These are phyloP conservation scores for Acleris holmiana DNA, from an alignment of 2,888 invertebrate genomes.

Conservation along the genomic window DNA sequence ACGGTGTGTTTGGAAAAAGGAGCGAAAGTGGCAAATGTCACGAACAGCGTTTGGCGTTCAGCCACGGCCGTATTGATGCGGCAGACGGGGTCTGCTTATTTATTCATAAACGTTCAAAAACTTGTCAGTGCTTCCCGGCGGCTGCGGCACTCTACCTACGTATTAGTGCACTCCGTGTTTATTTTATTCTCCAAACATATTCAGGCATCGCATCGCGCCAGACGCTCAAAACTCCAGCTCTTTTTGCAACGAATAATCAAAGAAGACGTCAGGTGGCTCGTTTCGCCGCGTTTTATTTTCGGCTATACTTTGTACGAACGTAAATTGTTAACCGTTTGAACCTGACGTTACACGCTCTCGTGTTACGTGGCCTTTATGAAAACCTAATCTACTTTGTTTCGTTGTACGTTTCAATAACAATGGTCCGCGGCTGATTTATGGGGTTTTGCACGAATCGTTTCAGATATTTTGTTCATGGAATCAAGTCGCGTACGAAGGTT, in stretches of 20 bases:
- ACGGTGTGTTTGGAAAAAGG: conserved; percentile 61
- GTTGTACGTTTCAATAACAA: conserved; percentile 47
- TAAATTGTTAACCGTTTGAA: conserved; percentile 39
- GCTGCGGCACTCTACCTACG: conserved; percentile 44
- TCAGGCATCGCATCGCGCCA: conserved; percentile 43
- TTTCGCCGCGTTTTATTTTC: conserved; percentile 44
- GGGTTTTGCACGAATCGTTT: conserved; percentile 46
- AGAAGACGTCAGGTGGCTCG: conserved; percentile 43
- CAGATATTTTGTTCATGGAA: conserved; percentile 48
- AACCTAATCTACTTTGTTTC: conserved; percentile 41
- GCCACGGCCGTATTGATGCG: conserved; percentile 75
- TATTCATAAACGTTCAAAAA: conserved; percentile 83
- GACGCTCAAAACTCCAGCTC: conserved; percentile 44
- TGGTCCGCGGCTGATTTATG: conserved; percentile 46
- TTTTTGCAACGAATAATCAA: conserved; percentile 50
- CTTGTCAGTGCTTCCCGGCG: conserved; percentile 62
- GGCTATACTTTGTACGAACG: conserved; percentile 28
- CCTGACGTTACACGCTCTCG: conserved; percentile 48
- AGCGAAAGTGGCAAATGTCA: conserved; percentile 80
- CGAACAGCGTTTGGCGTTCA: conserved; percentile 79
- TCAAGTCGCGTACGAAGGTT: conserved; percentile 65
- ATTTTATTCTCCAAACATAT: conserved; percentile 60
- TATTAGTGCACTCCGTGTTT: conserved; percentile 61
- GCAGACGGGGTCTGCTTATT: conserved; percentile 76
- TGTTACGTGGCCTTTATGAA: conserved; percentile 42